These are phyloP conservation scores for Cosmia pyralina DNA, from an alignment of 2,888 invertebrate species.

Conservation along the genomic window DNA sequence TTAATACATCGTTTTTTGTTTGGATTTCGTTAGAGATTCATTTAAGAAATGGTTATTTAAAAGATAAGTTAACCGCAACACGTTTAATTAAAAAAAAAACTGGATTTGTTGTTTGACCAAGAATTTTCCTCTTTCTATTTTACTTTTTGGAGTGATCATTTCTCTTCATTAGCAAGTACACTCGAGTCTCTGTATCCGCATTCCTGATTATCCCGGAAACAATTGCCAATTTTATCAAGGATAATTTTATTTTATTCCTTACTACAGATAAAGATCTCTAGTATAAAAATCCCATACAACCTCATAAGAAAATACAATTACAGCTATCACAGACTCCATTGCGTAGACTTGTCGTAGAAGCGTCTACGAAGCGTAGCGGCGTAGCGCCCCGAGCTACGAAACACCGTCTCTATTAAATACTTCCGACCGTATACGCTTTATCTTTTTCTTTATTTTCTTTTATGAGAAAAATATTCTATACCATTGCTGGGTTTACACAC, in stretches of 20 bases:
- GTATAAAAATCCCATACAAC: conserved; percentile 37
- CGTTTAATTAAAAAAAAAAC: too few species aligned
- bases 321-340: conserved; percentile 49
- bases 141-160: not conserved
- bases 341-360: conserved; percentile 56
- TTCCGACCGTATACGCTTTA: conserved; percentile 58
- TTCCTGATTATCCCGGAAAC: not conserved
- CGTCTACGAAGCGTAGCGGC: conserved; percentile 64
- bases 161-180: conserved; percentile 1
- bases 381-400: conserved; percentile 64
- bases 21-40: too few species aligned
- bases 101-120: too few species aligned
- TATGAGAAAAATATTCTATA: conserved; percentile 59
- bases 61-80: too few species aligned
- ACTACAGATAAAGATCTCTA: conserved; percentile 20
- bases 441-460: conserved; percentile 55
- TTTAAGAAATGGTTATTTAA: too few species aligned
- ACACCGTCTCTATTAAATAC: conserved; percentile 62
- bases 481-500: conserved; percentile 15
- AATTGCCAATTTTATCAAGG: not conserved
- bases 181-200: not conserved
- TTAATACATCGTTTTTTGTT: too few species aligned
- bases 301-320: conserved; percentile 54
- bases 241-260: conserved; percentile 18
- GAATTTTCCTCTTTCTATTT: too few species aligned